Base-by-base conservation (phyloP, 2,888 invertebrate genomes). In the Nebria brevicollis region DNA sequence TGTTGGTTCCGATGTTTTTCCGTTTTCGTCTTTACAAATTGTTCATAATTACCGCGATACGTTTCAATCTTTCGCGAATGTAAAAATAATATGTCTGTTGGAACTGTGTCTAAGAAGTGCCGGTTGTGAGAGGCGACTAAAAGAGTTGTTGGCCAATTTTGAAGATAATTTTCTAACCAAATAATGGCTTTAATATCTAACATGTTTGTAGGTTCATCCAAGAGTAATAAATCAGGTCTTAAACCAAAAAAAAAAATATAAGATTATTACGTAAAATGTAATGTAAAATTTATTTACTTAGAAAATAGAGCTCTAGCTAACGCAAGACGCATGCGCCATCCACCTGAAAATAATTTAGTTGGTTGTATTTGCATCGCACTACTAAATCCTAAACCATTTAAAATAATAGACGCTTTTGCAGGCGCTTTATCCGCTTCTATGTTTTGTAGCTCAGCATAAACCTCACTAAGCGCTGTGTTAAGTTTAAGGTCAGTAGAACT, bases 181-280 rank as follows among this genome's bases (percentile, higher is more conserved):
- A 99, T 97, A 85, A 99, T 99, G 1, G 99, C 99, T 87, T 99
- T 98, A 89, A 99, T 98, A 88, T 98, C 98, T 93, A 99, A 97
- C 99, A 99, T 99, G 95, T 99, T 99, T 0, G 99, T 99, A 64
- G 99, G 99, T 92, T 99, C 99, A 90, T 98, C 98, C 84, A 99
- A 94, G 77, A 99, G 90, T 72, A 99, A 89, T 25, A 99, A 91
- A 89, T 99, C 99, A 0, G 98, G 98, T 88, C 96, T 96, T 85
- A 84, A 87, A 20, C 20, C 20, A 20, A 20, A 20, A 20, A 20
- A 20, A 20, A 20, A 20, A 1, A 20, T 20, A 20, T 20, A 20
- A 20, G 20, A 20, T 20, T 20, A 20, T 20, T 20, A 20, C 20
- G 20, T 20, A 20, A 1, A 20, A 20, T 1, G 20, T 20, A 20